Evolutionary conservation across 2,888 invertebrate species (phyloP).

Genomic region (Nomada hirtipes): DNA sequence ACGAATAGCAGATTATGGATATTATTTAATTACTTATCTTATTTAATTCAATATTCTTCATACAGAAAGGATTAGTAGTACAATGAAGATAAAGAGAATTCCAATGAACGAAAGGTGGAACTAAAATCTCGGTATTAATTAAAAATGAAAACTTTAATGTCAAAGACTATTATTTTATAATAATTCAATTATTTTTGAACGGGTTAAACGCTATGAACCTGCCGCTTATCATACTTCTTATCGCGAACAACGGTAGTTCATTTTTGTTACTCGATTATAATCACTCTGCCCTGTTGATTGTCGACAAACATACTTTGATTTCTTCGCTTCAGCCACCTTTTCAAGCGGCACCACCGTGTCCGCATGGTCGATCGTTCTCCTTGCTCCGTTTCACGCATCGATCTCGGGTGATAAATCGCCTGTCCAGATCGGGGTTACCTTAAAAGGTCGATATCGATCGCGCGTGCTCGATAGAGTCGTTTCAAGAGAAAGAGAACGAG

Average conservation of each 20-base stretch:
- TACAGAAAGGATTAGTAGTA: no score
- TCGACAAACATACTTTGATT: slow-evolving; percentile 28
- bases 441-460: slow-evolving; percentile 60
- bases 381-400: slow-evolving; percentile 48
- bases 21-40: no score
- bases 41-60: no score
- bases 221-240: neutral
- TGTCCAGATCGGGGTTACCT: slow-evolving; percentile 54
- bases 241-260: no score
- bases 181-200: neutral
- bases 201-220: neutral
- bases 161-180: no score
- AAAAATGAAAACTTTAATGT: no score
- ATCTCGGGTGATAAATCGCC: slow-evolving; percentile 53
- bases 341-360: slow-evolving; percentile 18
- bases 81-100: no score
- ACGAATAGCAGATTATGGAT: no score
- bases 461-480: slow-evolving; percentile 55
- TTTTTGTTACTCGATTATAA: neutral
- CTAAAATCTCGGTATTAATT: no score
- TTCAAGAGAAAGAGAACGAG: slow-evolving; percentile 21
- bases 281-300: slow-evolving; percentile 8
- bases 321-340: slow-evolving; percentile 32
- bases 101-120: no score
- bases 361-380: slow-evolving; percentile 21